Evolutionary conservation across 2,797 vertebrate species (phyloP), one percentile per base, ranked within the genome.

Genomic region (Phataginus tricuspis): DNA sequence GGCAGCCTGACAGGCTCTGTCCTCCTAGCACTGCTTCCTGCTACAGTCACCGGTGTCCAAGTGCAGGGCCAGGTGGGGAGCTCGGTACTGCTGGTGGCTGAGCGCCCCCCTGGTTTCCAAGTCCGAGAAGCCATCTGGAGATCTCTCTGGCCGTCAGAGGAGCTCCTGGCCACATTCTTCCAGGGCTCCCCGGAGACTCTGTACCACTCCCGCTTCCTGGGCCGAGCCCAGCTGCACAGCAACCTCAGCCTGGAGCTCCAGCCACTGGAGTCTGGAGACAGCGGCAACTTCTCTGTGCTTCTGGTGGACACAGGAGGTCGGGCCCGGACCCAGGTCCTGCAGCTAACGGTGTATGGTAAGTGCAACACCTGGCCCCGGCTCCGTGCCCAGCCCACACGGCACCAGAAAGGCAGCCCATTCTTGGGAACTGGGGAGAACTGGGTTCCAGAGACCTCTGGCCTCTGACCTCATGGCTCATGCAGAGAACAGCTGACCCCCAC

Each of bases 261-360:
- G 10, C 95, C 79, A 0, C 94, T 98, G 80, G 80, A 92, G 45
- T 31, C 96, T 31, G 94, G 71, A 59, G 98, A 98, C 39, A 96
- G 93, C 0, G 97, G 98, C 66, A 97, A 94, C 86, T 98, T 98
- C 96, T 98, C 98, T 0, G 84, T 97, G 42, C 93, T 98, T 68
- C 94, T 98, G 69, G 98, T 98, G 89, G 96, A 98, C 83, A 95
- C 59, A 0, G 77, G 37, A 6, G 98, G 98, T 1, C 94, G 10
- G 39, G 55, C 86, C 64, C 39, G 63, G 85, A 94, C 64, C 21
- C 93, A 87, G 55, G 75, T 27, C 10, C 86, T 98, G 21, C 93
- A 95, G 19, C 97, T 98, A 63, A 97, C 84, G 13, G 97, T 98
- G 49, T 98, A 98, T 0, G 98, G 98, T 98, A 77, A 95, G 97